Conservation (phyloP, 2,113 vertebrate genomes). For the Bombycilla garrulus region DNA sequence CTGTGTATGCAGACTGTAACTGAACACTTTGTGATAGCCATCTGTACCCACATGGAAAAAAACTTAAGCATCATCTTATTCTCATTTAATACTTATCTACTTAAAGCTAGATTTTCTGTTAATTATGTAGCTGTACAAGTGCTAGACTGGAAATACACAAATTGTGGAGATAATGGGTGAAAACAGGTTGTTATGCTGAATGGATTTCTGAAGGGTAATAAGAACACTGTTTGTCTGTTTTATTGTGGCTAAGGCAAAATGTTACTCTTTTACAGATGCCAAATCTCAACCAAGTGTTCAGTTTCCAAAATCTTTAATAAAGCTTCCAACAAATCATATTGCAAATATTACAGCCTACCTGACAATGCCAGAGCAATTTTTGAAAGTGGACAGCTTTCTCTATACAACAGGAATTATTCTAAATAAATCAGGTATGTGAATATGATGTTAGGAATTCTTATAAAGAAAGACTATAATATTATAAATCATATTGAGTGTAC, state of each 20-base stretch:
- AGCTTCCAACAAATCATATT: slow-evolving; percentile 75
- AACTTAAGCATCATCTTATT: neutral
- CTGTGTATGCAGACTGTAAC: neutral
- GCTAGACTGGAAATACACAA: neutral
- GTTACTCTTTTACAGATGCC: slow-evolving; percentile 76
- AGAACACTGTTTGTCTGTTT: neutral
- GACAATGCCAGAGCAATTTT: slow-evolving; percentile 82
- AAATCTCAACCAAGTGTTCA: slow-evolving; percentile 86
- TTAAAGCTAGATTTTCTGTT: neutral
- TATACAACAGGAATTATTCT: slow-evolving; percentile 78
- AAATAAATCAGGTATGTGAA: slow-evolving; percentile 79
- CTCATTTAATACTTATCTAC: neutral
- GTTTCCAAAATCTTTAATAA: slow-evolving; percentile 86
- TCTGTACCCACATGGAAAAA: neutral
- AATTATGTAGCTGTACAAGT: neutral
- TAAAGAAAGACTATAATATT: neutral
- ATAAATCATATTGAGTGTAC: neutral
- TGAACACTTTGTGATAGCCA: neutral
- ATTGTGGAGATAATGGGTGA: neutral
- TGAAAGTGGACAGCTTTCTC: slow-evolving; percentile 75
- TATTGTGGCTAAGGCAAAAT: neutral
- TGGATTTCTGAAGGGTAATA: neutral
- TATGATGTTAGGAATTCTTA: neutral
- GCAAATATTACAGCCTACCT: slow-evolving; percentile 84
- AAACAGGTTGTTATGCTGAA: neutral